Conservation (phyloP, 2,888 invertebrate genomes). For the Slavum lentiscoides region DNA sequence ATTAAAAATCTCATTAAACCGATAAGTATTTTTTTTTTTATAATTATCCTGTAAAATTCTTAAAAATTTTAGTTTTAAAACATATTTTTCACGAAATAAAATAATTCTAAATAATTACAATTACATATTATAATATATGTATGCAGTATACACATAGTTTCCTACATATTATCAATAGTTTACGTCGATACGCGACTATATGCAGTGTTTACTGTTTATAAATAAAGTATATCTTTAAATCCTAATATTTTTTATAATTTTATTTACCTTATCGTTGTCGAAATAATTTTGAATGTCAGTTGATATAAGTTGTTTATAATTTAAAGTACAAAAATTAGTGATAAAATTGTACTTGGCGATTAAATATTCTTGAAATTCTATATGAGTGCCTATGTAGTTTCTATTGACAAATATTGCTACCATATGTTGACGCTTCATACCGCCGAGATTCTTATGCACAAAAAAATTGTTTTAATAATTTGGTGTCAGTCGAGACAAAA, state of each 20-base stretch:
- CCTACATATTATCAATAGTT: no score
- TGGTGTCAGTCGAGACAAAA: background rate
- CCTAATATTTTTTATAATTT: background rate
- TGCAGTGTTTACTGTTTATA: background rate
- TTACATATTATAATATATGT: no score
- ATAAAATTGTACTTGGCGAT: background rate
- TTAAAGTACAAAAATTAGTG: background rate
- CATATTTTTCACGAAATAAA: no score
- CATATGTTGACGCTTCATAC: background rate
- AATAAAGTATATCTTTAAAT: background rate
- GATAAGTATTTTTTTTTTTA: no score
- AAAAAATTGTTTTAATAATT: background rate
- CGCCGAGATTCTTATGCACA: slow-evolving; percentile 9
- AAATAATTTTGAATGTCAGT: slow-evolving; percentile 24
- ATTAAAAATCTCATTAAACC: no score
- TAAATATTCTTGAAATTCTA: slow-evolving; percentile 31
- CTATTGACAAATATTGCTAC: slow-evolving; percentile 33
- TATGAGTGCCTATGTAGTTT: slow-evolving; percentile 6
- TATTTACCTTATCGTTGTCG: slow-evolving; percentile 7
- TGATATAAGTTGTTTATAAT: background rate
- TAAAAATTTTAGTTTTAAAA: no score
- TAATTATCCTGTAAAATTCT: no score
- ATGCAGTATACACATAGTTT: no score
- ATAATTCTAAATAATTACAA: no score
- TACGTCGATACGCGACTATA: no score